A percentile compares a stretch with the other conserved stretches of the same genome.
Evolutionary conservation across 2,888 invertebrate species (phyloP).

Genomic region (Diarsia dahlii): DNA sequence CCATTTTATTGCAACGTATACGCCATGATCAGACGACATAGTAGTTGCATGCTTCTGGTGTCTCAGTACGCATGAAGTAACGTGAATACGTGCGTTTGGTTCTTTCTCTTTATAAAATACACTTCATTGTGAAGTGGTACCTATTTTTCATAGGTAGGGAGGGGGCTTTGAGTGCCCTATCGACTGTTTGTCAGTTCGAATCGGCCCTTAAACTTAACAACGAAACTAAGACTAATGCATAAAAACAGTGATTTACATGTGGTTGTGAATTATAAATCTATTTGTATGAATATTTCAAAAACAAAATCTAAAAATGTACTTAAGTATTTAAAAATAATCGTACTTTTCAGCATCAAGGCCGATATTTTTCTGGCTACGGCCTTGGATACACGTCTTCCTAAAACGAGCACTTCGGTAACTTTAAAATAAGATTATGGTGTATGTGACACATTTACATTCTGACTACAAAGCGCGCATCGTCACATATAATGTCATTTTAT

Average conservation of each 20-base stretch:
- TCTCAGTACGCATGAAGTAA: too few species aligned
- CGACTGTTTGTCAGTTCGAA: slow-evolving; percentile 14
- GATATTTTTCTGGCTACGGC: slow-evolving; percentile 48
- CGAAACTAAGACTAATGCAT: slow-evolving; percentile 43
- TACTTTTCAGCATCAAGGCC: slow-evolving; percentile 17
- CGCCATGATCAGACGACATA: background rate
- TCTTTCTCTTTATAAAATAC: background rate
- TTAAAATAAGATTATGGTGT: slow-evolving; percentile 63
- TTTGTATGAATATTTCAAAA: slow-evolving; percentile 50
- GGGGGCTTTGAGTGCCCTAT: background rate
- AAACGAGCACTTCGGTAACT: slow-evolving; percentile 65
- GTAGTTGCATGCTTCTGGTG: background rate
- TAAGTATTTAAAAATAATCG: slow-evolving; percentile 46
- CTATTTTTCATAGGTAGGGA: background rate
- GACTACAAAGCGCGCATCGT: slow-evolving; percentile 33
- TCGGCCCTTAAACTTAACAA: slow-evolving; percentile 28
- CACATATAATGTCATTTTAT: slow-evolving; percentile 27
- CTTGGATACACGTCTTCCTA: slow-evolving; percentile 63
- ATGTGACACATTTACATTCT: slow-evolving; percentile 28
- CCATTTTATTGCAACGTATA: background rate
- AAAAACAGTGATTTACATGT: slow-evolving; percentile 53
- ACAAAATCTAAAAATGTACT: slow-evolving; percentile 56
- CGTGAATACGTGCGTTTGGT: background rate
- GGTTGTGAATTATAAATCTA: slow-evolving; percentile 57
- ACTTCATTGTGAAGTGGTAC: background rate